phyloP scores from a whole-genome alignment of 2,888 invertebrate genomes.

The Hirudinaria manillensis region DNA sequence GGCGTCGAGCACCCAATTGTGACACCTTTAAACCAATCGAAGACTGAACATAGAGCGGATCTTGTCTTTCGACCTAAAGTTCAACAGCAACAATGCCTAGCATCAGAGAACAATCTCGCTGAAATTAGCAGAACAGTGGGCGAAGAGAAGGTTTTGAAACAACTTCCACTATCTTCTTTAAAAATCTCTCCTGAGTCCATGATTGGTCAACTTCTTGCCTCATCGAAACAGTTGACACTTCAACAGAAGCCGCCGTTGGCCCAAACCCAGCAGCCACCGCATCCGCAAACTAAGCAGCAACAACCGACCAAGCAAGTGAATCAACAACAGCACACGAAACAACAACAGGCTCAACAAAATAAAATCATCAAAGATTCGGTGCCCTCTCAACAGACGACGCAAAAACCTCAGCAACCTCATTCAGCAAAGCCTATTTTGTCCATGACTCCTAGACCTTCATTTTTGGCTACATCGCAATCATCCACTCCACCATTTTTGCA shows the following conservation, averaged over 20 bases:
- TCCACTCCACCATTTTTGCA: background rate
- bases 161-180: conserved; percentile 1
- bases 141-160: background rate
- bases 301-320: conserved; percentile 8
- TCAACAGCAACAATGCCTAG: background rate
- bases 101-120: background rate
- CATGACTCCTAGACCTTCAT: background rate
- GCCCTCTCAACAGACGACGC: background rate
- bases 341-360: background rate
- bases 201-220: conserved; percentile 5
- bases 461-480: conserved; percentile 6
- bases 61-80: too few relatives aligned
- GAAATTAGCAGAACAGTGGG: background rate
- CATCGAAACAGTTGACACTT: background rate
- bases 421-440: background rate
- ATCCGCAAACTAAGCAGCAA: conserved; percentile 6
- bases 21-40: background rate
- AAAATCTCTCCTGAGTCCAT: conserved; percentile 7
- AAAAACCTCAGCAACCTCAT: background rate
- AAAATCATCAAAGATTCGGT: background rate
- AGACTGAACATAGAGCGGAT: too few relatives aligned
- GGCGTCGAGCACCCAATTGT: background rate
- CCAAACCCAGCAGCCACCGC: background rate
- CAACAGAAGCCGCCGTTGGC: background rate
- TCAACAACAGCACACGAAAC: conserved; percentile 16